phyloP scores from a whole-genome alignment of 2,888 invertebrate species.

The Dilophus febrilis region DNA sequence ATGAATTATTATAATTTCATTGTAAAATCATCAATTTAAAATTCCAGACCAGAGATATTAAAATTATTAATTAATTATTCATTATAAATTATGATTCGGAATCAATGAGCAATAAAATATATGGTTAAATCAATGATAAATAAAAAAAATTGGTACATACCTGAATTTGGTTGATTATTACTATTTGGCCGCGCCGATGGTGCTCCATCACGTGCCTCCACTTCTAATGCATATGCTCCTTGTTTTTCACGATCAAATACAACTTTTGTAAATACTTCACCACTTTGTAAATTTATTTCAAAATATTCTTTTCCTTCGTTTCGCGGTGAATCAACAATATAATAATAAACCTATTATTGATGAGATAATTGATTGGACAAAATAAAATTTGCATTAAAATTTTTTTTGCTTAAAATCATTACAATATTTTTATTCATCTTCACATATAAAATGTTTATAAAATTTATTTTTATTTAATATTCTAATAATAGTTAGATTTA shows the following conservation, averaged over 20 bases:
- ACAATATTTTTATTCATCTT: not conserved
- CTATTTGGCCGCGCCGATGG: slow-evolving; percentile 92
- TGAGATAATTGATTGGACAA: not conserved
- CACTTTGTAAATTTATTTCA: slow-evolving; percentile 88
- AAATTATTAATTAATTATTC: too few relatives aligned
- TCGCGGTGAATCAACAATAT: slow-evolving; percentile 76
- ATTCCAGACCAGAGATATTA: too few relatives aligned
- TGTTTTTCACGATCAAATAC: slow-evolving; percentile 97
- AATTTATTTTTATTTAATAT: too few relatives aligned
- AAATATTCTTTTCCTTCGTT: slow-evolving; percentile 93
- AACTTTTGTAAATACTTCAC: slow-evolving; percentile 87
- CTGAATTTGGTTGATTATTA: slow-evolving; percentile 88
- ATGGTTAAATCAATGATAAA: slow-evolving; percentile 1
- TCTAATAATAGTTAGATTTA: too few relatives aligned
- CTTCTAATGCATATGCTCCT: slow-evolving; percentile 91
- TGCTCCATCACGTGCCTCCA: slow-evolving; percentile 90
- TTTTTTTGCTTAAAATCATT: not conserved
- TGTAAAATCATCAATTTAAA: too few relatives aligned
- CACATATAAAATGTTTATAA: too few relatives aligned
- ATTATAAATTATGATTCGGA: too few relatives aligned
- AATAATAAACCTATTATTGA: slow-evolving; percentile 66
- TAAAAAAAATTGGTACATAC: slow-evolving; percentile 35
- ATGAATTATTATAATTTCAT: too few relatives aligned
- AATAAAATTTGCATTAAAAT: not conserved
- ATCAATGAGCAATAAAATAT: too few relatives aligned